Percentiles rank a stretch among this genome's conserved stretches.
Conservation (phyloP, 2,113 vertebrate genomes). For the Columba janthina region DNA sequence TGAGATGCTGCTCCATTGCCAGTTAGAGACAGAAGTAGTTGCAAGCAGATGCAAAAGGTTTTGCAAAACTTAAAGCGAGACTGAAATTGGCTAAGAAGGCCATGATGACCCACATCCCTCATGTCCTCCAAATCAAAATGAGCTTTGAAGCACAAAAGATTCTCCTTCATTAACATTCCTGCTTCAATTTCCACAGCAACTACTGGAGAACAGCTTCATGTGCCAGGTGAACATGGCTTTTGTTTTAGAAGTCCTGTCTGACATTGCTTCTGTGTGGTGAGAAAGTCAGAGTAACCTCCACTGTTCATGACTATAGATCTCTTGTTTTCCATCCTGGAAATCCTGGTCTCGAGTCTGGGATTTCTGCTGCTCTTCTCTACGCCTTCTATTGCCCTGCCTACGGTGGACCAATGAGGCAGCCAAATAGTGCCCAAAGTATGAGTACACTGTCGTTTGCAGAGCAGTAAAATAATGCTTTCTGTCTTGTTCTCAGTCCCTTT, state of each 20-base stretch:
- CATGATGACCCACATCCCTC: rapidly evolving
- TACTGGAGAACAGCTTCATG: neutral
- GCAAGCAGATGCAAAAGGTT: neutral
- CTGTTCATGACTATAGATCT: neutral
- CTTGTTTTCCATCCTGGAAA: neutral
- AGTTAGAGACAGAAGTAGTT: neutral
- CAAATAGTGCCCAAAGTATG: rapidly evolving
- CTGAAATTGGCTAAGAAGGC: neutral
- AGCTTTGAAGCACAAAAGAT: neutral
- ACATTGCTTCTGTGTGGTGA: neutral
- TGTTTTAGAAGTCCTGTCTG: neutral
- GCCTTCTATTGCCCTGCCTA: neutral
- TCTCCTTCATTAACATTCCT: neutral
- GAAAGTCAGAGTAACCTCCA: neutral
- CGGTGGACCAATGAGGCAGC: neutral
- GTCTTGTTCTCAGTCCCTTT: neutral
- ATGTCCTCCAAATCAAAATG: neutral
- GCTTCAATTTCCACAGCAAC: neutral
- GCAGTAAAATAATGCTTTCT: neutral
- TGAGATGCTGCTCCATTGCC: neutral
- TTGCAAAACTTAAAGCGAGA: neutral
- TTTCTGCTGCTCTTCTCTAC: neutral
- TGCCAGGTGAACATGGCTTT: neutral
- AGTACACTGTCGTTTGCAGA: neutral
- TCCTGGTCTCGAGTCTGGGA: neutral